Evolutionary conservation across 1,140 invertebrate genomes (phyloP).

Genomic region (Saccostrea cuccullata): DNA sequence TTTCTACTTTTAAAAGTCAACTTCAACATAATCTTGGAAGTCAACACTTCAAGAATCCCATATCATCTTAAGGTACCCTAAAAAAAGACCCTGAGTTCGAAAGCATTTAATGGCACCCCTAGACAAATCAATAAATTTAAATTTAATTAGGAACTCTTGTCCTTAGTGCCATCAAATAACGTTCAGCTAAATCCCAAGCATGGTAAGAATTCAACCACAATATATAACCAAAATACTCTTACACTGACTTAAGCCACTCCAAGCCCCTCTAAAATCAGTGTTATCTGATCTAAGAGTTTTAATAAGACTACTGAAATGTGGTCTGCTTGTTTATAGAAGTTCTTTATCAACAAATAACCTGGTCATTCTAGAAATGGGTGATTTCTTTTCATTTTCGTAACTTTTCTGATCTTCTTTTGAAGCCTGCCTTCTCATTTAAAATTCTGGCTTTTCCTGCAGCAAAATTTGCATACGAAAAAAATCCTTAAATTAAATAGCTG

Average conservation of each 20-base stretch:
- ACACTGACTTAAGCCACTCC: neutral
- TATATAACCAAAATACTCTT: neutral
- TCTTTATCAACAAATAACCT: neutral
- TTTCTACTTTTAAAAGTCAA: no score
- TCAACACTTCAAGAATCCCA: neutral
- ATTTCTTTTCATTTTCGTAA: neutral
- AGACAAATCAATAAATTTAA: neutral
- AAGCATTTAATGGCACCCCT: neutral
- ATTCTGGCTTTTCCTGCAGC: neutral
- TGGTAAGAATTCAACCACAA: neutral
- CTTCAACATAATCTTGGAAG: neutral
- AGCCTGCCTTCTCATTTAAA: neutral
- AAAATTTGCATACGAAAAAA: neutral
- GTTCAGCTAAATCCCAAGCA: neutral
- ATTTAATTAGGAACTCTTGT: conserved; percentile 26
- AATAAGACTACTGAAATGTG: neutral
- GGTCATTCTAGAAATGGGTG: neutral
- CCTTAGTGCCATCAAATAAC: neutral
- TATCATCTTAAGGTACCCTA: neutral
- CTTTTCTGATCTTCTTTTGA: neutral
- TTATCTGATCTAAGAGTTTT: conserved; percentile 11
- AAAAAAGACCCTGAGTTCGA: neutral
- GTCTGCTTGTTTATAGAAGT: neutral
- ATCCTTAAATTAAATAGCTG: neutral
- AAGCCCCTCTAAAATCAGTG: conserved; percentile 1